phyloP scores from a whole-genome alignment of 92 coral and sea anemone genomes.

The Epizoanthus scotinus region DNA sequence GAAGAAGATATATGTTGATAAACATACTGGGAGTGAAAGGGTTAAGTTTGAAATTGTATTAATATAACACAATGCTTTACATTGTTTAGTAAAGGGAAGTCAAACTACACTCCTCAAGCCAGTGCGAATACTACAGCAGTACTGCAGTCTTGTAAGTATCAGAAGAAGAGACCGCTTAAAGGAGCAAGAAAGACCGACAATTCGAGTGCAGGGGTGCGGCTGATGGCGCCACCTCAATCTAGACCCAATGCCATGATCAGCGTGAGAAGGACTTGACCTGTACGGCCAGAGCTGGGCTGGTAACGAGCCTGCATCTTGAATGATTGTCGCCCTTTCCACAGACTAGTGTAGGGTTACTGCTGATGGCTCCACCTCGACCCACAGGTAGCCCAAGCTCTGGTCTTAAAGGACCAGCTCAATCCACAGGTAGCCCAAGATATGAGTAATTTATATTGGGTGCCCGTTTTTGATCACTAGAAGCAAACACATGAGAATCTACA shows the following conservation, averaged over 20 bases:
- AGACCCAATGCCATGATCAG: constrained; percentile 12
- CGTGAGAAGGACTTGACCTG: constrained; percentile 17
- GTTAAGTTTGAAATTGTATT: no score
- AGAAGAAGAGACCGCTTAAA: constrained; percentile 14
- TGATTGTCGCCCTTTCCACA: no score
- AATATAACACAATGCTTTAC: neutral
- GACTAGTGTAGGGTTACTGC: no score
- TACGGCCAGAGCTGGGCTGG: constrained; percentile 32
- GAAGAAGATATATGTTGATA: no score
- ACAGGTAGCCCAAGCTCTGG: no score
- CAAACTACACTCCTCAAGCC: neutral
- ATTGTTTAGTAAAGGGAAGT: neutral
- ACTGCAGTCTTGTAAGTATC: constrained; percentile 16
- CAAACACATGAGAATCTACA: no score
- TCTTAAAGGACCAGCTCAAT: no score
- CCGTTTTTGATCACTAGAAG: no score
- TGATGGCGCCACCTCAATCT: constrained; percentile 71
- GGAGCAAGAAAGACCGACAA: neutral
- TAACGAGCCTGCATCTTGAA: neutral
- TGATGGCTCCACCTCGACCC: no score
- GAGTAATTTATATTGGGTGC: no score
- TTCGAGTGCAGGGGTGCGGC: constrained; percentile 40
- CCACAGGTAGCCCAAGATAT: no score
- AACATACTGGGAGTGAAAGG: no score
- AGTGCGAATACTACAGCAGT: neutral